Evolutionary conservation across 2,888 invertebrate genomes (phyloP).

Genomic region (Noctua janthina): DNA sequence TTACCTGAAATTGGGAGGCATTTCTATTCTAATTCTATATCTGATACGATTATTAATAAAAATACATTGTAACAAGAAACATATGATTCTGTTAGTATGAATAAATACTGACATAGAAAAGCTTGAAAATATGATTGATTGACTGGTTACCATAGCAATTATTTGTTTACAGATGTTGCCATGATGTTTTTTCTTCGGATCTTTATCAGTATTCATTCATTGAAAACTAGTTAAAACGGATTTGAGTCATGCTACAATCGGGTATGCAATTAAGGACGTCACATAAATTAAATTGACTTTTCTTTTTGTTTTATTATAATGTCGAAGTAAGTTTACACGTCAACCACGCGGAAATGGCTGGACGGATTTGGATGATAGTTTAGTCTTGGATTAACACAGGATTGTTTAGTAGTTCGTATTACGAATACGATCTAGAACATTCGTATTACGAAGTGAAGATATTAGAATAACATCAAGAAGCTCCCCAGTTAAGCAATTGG

Average conservation of each 20-base stretch:
- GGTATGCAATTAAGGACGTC: conserved; percentile 17
- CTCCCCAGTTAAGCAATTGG: neutral
- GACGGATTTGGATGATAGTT: neutral
- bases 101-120: neutral
- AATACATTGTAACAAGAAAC: conserved; percentile 1
- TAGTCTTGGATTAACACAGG: neutral
- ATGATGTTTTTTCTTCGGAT: neutral
- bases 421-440: no score
- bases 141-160: conserved; percentile 22
- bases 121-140: neutral
- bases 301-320: neutral
- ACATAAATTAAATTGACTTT: neutral
- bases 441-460: no score
- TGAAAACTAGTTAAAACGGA: neutral
- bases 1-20: conserved; percentile 31
- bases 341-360: neutral
- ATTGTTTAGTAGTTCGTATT: neutral
- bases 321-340: neutral
- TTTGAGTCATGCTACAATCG: conserved; percentile 6
- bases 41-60: neutral
- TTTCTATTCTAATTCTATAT: neutral
- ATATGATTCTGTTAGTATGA: neutral
- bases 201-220: neutral
- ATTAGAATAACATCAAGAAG: no score
- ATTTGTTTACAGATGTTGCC: neutral